These are phyloP conservation scores for Athetis lepigone DNA, from an alignment of 2,888 invertebrate genomes.

Conservation along the genomic window DNA sequence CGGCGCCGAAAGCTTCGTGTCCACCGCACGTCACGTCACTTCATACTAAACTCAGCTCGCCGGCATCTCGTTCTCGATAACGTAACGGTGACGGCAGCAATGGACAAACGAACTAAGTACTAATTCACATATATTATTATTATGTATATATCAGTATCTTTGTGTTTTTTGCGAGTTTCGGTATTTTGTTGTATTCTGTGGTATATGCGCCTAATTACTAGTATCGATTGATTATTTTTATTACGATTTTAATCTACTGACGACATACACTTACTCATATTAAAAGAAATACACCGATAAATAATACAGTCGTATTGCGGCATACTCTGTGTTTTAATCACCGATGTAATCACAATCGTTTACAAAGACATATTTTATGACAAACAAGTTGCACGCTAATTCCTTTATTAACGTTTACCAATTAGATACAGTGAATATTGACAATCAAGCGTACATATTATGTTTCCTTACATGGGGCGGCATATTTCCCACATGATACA, in stretches of 20 bases:
- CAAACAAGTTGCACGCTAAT: conserved; percentile 60
- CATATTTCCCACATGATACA: conserved; percentile 75
- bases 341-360: conserved; percentile 42
- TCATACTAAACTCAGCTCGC: too few species aligned
- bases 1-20: too few species aligned
- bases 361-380: conserved; percentile 64
- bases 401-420: conserved; percentile 62
- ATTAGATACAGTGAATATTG: conserved; percentile 61
- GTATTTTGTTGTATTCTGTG: too few species aligned
- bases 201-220: too few species aligned
- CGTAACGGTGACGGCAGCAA: too few species aligned
- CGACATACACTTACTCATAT: conserved; percentile 36
- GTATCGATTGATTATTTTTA: too few species aligned
- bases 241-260: conserved; percentile 36
- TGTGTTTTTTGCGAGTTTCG: too few species aligned
- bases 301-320: conserved; percentile 34
- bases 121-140: too few species aligned
- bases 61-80: too few species aligned
- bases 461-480: conserved; percentile 66
- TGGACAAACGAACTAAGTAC: too few species aligned
- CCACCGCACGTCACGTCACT: too few species aligned
- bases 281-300: conserved; percentile 25
- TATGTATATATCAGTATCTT: too few species aligned
- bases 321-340: conserved; percentile 56
- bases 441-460: conserved; percentile 56